Evolutionary conservation across 1,140 invertebrate species (phyloP).

Genomic region (Samia ricini): DNA sequence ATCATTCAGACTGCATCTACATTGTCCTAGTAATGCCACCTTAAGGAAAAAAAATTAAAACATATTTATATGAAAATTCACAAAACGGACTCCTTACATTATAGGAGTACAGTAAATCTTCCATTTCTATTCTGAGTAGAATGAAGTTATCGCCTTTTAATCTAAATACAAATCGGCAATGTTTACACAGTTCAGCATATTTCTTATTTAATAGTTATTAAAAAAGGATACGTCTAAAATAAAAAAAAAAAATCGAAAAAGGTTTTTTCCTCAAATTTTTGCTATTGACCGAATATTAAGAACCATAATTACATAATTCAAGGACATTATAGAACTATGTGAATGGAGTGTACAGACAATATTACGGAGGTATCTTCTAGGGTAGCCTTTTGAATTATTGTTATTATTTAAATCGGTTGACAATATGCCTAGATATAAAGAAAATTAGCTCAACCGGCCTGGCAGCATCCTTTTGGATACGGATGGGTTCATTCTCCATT

Average conservation of each 20-base stretch:
- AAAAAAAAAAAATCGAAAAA: too few relatives aligned
- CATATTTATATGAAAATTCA: neutral
- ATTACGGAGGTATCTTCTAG: neutral
- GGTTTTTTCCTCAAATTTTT: too few relatives aligned
- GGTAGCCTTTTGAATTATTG: neutral
- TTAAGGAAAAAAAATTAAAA: conserved; percentile 28
- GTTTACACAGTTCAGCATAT: too few relatives aligned
- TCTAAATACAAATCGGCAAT: too few relatives aligned
- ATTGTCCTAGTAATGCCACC: conserved; percentile 39
- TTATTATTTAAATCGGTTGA: conserved; percentile 18
- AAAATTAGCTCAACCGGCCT: conserved; percentile 7
- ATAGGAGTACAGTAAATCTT: too few relatives aligned
- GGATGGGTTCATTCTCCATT: conserved; percentile 28
- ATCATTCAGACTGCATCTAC: conserved; percentile 58
- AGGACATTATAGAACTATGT: neutral
- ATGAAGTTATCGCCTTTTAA: too few relatives aligned
- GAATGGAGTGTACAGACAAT: neutral
- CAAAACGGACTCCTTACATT: too few relatives aligned
- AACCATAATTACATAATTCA: too few relatives aligned
- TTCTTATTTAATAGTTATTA: too few relatives aligned
- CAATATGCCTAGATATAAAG: conserved; percentile 16
- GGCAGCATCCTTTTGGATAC: conserved; percentile 21
- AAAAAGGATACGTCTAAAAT: too few relatives aligned
- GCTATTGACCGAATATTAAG: too few relatives aligned
- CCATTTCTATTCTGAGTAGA: too few relatives aligned